Base-by-base conservation (phyloP, 1,140 invertebrate species). In the Lepidurus arcticus region DNA sequence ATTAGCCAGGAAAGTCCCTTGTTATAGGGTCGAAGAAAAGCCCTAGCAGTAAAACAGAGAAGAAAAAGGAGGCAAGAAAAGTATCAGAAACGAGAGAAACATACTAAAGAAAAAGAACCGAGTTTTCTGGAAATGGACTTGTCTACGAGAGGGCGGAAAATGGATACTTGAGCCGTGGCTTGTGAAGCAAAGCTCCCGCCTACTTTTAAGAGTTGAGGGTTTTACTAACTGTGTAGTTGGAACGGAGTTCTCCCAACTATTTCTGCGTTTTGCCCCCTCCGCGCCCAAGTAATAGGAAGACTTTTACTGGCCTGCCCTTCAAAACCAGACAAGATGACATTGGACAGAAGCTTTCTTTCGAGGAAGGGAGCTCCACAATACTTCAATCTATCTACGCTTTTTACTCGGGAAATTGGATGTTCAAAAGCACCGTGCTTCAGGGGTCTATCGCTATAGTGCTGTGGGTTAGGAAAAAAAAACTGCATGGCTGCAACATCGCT, bases 141-240 rank as follows among this genome's bases (percentile, higher is more conserved):
- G 21, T 65, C 53, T n/a, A 21, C 53, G 53, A 65, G 21, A 65
- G 53, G 16, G 53, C n/a, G 53, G 53, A 65, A 65, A 65, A 65
- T 65, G 53, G 53, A 11, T 65, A 65, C 53, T 65, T 65, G 21
- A 65, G 53, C 53, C 53, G 21, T 65, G 53, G 13, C 53, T 65
- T 65, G 53, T 65, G 53, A 65, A 11, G 53, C 16, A 65, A 65
- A 13, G 13, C 53, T 65, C 21, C 53, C 53, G 16, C 21, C 53
- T 65, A n/a, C 53, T 21, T 65, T 65, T 65, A 7, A 21, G 13
- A 16, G 16, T 16, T 65, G 21, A n/a, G 16, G 16, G 16, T 65
- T 65, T 9, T 65, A 9, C 16, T 65, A 21, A 65, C 16, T 7
- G 21, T 65, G 21, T 7, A 65, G 16, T 65, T 65, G 7, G 7